phyloP scores from a whole-genome alignment of 1,140 invertebrate genomes.

The Zaprionus davidi region DNA sequence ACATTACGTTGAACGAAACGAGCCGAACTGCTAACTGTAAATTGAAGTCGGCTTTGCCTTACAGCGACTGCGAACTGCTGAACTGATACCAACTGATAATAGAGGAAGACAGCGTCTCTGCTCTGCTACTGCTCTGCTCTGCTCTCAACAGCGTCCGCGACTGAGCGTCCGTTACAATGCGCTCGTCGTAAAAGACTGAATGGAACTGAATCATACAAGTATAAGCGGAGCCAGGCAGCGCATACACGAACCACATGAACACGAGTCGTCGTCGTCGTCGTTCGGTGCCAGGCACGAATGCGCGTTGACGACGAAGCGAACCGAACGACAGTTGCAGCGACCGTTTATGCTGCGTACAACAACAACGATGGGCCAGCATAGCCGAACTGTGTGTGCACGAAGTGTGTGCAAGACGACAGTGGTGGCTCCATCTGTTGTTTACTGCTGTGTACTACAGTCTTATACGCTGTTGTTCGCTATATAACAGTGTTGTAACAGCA shows the following conservation, averaged over 20 bases:
- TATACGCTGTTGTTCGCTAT: constrained; percentile 31
- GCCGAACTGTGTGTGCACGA: constrained; percentile 8
- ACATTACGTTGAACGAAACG: not conserved
- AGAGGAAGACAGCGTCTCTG: not conserved
- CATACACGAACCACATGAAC: constrained; percentile 2
- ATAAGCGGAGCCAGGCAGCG: constrained; percentile 15
- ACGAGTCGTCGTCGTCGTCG: not conserved
- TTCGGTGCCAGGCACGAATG: constrained; percentile 15
- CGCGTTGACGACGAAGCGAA: constrained; percentile 1
- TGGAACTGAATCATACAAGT: constrained; percentile 45
- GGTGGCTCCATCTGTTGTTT: constrained; percentile 26
- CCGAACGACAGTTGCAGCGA: constrained; percentile 18
- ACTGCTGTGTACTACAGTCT: constrained; percentile 10
- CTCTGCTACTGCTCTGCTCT: not conserved
- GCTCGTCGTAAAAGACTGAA: constrained; percentile 53
- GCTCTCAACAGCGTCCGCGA: constrained; percentile 47
- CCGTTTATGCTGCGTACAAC: constrained; percentile 34
- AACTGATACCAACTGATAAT: constrained; percentile 19
- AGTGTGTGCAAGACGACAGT: not conserved
- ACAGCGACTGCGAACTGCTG: not conserved
- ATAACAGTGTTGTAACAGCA: constrained; percentile 14
- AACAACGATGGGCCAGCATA: constrained; percentile 18
- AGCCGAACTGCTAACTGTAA: constrained; percentile 38
- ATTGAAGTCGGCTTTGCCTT: constrained; percentile 6
- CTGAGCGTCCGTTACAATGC: constrained; percentile 49